phyloP scores from a whole-genome alignment of 2,888 invertebrate genomes.

The Alloplasta piceator region DNA sequence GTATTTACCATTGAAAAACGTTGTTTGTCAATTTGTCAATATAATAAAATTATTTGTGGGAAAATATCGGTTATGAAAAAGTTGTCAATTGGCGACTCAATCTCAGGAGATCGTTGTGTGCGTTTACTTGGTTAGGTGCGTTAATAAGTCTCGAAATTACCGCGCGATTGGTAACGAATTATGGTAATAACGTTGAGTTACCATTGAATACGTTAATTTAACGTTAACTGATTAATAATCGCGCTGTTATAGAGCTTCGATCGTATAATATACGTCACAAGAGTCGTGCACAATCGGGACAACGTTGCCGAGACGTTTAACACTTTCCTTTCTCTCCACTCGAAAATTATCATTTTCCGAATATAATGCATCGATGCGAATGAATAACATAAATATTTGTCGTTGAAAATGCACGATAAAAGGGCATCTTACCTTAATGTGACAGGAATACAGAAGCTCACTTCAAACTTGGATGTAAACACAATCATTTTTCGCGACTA shows the following conservation, averaged over 20 bases:
- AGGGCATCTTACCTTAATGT: conserved; percentile 84
- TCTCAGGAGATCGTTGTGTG: conserved; percentile 25
- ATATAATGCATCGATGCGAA: background rate
- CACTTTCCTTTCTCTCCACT: conserved; percentile 12
- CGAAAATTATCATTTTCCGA: conserved; percentile 5
- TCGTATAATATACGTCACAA: conserved; percentile 50
- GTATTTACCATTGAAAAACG: conserved; percentile 26
- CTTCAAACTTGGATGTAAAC: conserved; percentile 91
- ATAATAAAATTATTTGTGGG: conserved; percentile 1
- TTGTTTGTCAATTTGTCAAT: conserved; percentile 34
- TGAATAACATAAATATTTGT: background rate
- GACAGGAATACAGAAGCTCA: conserved; percentile 87
- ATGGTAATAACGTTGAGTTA: conserved; percentile 5
- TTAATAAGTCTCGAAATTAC: conserved; percentile 30
- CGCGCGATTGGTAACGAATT: conserved; percentile 8
- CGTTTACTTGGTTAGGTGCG: conserved; percentile 70
- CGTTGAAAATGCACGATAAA: conserved; percentile 57
- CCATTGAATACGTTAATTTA: conserved; percentile 6
- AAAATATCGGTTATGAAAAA: conserved; percentile 9
- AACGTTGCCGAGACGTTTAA: conserved; percentile 21
- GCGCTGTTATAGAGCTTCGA: conserved; percentile 9
- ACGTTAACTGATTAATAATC: conserved; percentile 27
- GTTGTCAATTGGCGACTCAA: background rate
- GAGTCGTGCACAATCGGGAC: conserved; percentile 17
- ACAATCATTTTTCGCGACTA: conserved; percentile 86